These are phyloP conservation scores for Drusus annulatus DNA, from an alignment of 1,140 invertebrate species.

Conservation along the genomic window DNA sequence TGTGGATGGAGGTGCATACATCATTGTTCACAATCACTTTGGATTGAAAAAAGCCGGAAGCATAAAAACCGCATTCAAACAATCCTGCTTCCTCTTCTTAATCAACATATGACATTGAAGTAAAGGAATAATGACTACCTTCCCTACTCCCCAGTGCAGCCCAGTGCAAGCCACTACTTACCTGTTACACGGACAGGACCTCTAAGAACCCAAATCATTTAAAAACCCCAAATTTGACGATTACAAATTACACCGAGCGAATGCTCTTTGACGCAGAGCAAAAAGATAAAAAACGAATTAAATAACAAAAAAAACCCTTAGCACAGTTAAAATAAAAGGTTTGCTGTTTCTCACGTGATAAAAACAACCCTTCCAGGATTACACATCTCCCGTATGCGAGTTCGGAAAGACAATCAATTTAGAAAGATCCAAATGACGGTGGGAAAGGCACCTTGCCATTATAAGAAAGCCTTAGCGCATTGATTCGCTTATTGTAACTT, in stretches of 20 bases:
- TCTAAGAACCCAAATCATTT: slow-evolving; percentile 1
- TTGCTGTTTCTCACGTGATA: not conserved
- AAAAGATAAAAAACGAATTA: slow-evolving; percentile 23
- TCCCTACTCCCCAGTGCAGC: slow-evolving; percentile 7
- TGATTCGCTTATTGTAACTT: slow-evolving; percentile 23
- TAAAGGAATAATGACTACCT: slow-evolving; percentile 46
- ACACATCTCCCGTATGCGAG: slow-evolving; percentile 15
- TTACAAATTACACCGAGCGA: slow-evolving; percentile 37
- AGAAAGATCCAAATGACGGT: not conserved
- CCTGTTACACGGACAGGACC: slow-evolving; percentile 31
- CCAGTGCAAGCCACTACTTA: slow-evolving; percentile 12
- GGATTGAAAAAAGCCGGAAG: slow-evolving; percentile 48
- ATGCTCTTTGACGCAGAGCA: slow-evolving; percentile 22
- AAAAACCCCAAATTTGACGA: slow-evolving; percentile 43
- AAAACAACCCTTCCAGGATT: slow-evolving; percentile 1
- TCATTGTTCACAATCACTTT: slow-evolving; percentile 45
- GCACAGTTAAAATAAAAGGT: slow-evolving; percentile 4
- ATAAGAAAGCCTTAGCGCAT: slow-evolving; percentile 8
- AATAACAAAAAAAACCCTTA: not conserved
- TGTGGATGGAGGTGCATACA: slow-evolving; percentile 30
- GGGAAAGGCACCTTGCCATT: slow-evolving; percentile 35
- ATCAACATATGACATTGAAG: slow-evolving; percentile 56
- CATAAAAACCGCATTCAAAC: slow-evolving; percentile 56
- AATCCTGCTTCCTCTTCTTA: slow-evolving; percentile 54
- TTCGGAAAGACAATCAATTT: slow-evolving; percentile 2